Conservation (phyloP, 2,113 vertebrate genomes). For the Bubo blakistoni region DNA sequence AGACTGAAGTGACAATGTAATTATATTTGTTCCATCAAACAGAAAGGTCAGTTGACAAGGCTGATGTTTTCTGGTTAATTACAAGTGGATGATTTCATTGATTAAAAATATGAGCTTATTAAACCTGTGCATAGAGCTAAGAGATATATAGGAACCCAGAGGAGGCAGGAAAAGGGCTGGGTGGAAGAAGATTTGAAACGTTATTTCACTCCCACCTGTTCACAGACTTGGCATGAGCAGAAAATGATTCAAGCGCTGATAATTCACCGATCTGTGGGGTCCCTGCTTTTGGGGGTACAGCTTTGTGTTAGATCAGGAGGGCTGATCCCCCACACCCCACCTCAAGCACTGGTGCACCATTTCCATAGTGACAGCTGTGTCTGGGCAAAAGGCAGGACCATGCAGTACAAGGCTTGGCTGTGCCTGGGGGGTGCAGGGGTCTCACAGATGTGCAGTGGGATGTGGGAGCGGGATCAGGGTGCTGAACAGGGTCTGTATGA, state of each 20-base stretch:
- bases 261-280: accelerated
- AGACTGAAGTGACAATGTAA: slow-evolving; percentile 27
- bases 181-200: not conserved
- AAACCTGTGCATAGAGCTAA: not conserved
- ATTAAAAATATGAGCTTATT: slow-evolving; percentile 26
- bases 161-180: not conserved
- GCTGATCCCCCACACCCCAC: not conserved
- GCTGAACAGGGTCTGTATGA: not conserved
- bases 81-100: not conserved
- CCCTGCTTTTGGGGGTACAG: not conserved
- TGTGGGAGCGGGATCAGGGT: accelerated
- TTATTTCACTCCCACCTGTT: not conserved
- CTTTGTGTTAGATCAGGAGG: not conserved
- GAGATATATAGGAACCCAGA: not conserved
- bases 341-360: not conserved
- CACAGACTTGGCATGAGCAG: not conserved
- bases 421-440: not conserved
- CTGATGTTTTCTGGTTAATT: slow-evolving; percentile 48
- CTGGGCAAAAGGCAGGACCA: not conserved
- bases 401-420: no score
- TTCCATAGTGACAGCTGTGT: not conserved
- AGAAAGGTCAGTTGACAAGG: slow-evolving; percentile 30
- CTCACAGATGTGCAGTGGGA: not conserved
- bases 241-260: accelerated
- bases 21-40: slow-evolving; percentile 49